Conservation (phyloP, 2,113 vertebrate species). For the Regulus satrapa region DNA sequence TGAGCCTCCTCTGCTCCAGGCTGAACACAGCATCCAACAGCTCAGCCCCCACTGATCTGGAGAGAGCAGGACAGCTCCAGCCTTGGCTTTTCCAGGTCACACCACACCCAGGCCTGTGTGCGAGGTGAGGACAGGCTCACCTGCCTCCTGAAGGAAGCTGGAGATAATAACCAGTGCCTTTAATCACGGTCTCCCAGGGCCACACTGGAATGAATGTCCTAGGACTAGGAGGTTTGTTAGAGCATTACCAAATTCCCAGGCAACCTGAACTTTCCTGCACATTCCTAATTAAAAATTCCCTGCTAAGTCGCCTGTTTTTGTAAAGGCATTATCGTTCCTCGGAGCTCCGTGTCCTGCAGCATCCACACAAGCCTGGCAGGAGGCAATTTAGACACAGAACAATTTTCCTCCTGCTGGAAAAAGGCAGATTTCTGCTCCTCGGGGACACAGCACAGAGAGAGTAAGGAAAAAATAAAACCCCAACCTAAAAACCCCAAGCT, state of each 20-base stretch:
- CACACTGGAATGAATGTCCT: not conserved
- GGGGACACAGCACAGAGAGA: not conserved
- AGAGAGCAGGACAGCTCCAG: not conserved
- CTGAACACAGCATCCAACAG: not conserved
- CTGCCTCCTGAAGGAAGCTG: not conserved
- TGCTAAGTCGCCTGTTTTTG: conserved; percentile 1
- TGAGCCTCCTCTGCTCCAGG: not conserved
- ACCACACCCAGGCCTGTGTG: not conserved
- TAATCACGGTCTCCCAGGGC: not conserved
- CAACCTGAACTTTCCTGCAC: not conserved
- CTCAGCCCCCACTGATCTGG: not conserved
- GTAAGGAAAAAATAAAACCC: not conserved
- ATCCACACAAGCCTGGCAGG: conserved; percentile 24
- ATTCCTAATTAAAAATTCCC: conserved; percentile 41
- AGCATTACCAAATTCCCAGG: conserved; percentile 9
- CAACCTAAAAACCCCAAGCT: conserved; percentile 1
- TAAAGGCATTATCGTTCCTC: not conserved
- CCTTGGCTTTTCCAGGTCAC: not conserved
- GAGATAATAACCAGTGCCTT: not conserved
- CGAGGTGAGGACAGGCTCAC: not conserved
- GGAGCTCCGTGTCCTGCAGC: conserved; percentile 46
- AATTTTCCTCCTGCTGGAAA: conserved; percentile 46
- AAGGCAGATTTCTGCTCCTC: conserved; percentile 53
- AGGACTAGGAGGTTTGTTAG: not conserved
- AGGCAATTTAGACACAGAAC: conserved; percentile 35